Percentiles rank a stretch among this genome's conserved stretches.
phyloP scores from a whole-genome alignment of 2,797 vertebrate species.

The Anabacerthia variegaticeps region DNA sequence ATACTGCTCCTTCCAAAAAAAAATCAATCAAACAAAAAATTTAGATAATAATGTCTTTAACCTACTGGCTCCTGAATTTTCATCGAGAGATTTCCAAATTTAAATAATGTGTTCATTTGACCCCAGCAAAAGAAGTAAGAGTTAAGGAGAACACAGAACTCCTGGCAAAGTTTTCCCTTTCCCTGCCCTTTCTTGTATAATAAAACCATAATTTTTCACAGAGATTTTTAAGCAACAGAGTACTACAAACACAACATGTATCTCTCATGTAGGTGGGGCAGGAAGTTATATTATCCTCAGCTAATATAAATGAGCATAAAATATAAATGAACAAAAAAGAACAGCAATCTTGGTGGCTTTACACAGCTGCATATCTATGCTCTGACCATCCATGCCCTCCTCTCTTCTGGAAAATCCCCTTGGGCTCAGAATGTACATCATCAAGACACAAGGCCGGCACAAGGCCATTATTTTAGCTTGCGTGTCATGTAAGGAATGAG shows the following conservation, averaged over 20 bases:
- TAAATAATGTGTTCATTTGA: background rate
- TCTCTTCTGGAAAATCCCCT: slow-evolving; percentile 16
- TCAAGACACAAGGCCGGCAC: background rate
- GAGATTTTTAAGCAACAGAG: background rate
- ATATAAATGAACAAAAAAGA: background rate
- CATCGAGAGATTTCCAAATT: background rate
- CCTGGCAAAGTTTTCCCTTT: background rate
- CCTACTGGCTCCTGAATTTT: background rate
- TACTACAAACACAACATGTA: background rate
- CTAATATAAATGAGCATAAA: background rate
- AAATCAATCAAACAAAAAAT: background rate
- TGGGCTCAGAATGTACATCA: slow-evolving; percentile 9
- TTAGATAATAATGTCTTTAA: background rate
- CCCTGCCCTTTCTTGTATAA: background rate
- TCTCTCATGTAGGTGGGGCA: background rate
- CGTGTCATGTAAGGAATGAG: background rate
- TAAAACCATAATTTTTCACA: background rate
- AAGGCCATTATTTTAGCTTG: slow-evolving; percentile 4
- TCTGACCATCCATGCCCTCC: background rate
- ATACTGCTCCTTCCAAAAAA: background rate
- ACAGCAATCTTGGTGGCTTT: background rate
- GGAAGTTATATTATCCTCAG: background rate
- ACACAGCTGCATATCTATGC: background rate
- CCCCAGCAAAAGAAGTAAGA: background rate
- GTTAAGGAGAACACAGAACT: background rate